Evolutionary conservation across 2,888 invertebrate species (phyloP).

Genomic region (Eristalis tenax): DNA sequence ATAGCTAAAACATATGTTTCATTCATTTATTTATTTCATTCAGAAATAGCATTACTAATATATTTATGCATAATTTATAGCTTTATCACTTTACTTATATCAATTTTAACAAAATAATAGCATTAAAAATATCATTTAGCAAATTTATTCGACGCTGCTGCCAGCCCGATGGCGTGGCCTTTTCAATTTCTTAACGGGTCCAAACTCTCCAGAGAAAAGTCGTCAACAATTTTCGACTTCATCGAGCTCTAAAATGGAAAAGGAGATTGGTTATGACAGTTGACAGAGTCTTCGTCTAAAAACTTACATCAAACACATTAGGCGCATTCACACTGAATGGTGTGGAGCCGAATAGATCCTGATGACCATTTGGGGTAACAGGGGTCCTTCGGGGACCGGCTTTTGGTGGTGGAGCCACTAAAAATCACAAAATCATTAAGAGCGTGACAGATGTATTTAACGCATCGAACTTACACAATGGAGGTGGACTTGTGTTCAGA

Average conservation of each 20-base stretch:
- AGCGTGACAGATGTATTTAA: not conserved
- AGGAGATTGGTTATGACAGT: conserved; percentile 34
- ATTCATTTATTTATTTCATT: conserved; percentile 61
- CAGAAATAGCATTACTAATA: conserved; percentile 69
- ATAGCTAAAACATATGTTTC: conserved; percentile 51
- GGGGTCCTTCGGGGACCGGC: conserved; percentile 83
- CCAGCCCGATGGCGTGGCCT: not conserved
- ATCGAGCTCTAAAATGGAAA: conserved; percentile 89
- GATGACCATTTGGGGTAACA: conserved; percentile 81
- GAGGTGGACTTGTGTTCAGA: conserved; percentile 83
- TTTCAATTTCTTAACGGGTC: conserved; percentile 91
- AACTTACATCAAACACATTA: conserved; percentile 79
- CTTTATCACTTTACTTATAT: conserved; percentile 72
- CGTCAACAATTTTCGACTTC: conserved; percentile 84
- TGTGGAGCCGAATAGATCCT: conserved; percentile 90
- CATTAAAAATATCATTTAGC: conserved; percentile 71
- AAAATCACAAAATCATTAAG: conserved; percentile 20
- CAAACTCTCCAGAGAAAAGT: conserved; percentile 96
- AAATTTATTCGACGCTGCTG: conserved; percentile 43
- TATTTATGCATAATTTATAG: conserved; percentile 71
- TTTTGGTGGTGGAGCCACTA: conserved; percentile 96
- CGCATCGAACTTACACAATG: conserved; percentile 84
- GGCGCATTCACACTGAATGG: conserved; percentile 84
- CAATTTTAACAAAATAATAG: conserved; percentile 71
- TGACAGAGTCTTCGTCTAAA: no score